Evolutionary conservation across 2,113 vertebrate species (phyloP), one percentile per base, ranked within the genome.

Genomic region (Pipra filicauda): DNA sequence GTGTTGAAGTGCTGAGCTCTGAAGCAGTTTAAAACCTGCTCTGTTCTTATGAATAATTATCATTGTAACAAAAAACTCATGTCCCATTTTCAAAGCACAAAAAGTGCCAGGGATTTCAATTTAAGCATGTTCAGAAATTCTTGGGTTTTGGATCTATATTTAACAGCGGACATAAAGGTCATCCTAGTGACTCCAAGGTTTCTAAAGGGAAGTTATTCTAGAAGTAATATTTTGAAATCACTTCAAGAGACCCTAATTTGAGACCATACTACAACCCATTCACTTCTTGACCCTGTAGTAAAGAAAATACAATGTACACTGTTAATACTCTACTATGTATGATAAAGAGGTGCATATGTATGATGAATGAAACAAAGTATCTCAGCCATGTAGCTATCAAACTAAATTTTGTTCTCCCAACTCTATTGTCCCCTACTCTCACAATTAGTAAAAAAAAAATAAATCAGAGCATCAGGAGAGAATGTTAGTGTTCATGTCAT

Each of bases 401-500:
- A 93, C 64, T 57, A 80, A 85, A 23, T 67, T 85, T 77, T 57
- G 17, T 39, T 70, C n/a, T 91, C 59, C 27, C 72, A 78, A 51
- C 11, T 94, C 65, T 91, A 65, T 90, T 91, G 66, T 89, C 33
- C 57, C 78, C 22, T 72, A 44, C 30, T 55, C 33, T 14, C n/a
- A 79, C 55, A 95, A 88, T 90, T 92, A 76, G 77, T 95, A 48
- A 62, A 91, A 91, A 54, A 48, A 59, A 74, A 92, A 91, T 41
- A 85, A 96, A 20, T 22, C 9, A 59, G 64, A 95, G 94, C 44
- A 94, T 83, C 92, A 82, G 83, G 82, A 97, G 81, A 88, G 71
- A 96, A 21, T 30, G 11, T 81, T 89, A 93, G 97, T 64, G 66
- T 88, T 95, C 88, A 58, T 91, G 81, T 91, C 89, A 87, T 82